phyloP scores from a whole-genome alignment of 2,888 invertebrate genomes.

The Cryptocephalus moraei region DNA sequence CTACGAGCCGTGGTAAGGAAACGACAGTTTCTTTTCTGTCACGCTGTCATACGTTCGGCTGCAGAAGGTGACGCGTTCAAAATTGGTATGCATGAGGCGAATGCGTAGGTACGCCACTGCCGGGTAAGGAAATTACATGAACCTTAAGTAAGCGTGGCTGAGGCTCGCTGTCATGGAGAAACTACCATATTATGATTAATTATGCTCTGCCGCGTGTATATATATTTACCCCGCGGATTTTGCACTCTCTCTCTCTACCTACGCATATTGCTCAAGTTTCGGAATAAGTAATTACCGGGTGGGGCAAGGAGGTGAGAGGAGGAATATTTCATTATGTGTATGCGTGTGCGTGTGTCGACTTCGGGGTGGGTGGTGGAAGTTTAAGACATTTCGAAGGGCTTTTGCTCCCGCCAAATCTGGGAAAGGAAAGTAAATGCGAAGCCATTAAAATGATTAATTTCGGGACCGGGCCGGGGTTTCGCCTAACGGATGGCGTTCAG shows the following conservation, averaged over 20 bases:
- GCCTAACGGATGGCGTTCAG: no score
- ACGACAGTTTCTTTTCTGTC: no score
- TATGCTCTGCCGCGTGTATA: slow-evolving; percentile 24
- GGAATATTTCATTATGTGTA: not conserved
- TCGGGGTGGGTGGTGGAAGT: no score
- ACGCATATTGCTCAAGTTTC: slow-evolving; percentile 10
- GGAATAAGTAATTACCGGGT: slow-evolving; percentile 13
- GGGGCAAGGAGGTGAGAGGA: not conserved
- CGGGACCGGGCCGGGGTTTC: no score
- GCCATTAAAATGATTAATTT: no score
- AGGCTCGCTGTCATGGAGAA: slow-evolving; percentile 32
- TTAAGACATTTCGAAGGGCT: no score
- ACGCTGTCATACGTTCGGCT: no score
- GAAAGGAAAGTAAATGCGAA: no score
- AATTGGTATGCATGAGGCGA: no score
- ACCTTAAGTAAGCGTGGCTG: slow-evolving; percentile 38
- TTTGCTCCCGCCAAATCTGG: no score
- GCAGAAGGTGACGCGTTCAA: no score
- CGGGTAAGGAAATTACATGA: slow-evolving; percentile 37
- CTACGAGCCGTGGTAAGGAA: no score
- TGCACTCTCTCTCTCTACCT: slow-evolving; percentile 10
- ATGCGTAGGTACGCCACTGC: not conserved
- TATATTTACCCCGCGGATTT: slow-evolving; percentile 17
- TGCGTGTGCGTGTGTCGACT: not conserved
- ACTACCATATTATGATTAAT: slow-evolving; percentile 36